Percentiles rank a stretch among this genome's conserved stretches.
Conservation (phyloP, 2,797 vertebrate genomes). For the Notoglanidium macrostoma region DNA sequence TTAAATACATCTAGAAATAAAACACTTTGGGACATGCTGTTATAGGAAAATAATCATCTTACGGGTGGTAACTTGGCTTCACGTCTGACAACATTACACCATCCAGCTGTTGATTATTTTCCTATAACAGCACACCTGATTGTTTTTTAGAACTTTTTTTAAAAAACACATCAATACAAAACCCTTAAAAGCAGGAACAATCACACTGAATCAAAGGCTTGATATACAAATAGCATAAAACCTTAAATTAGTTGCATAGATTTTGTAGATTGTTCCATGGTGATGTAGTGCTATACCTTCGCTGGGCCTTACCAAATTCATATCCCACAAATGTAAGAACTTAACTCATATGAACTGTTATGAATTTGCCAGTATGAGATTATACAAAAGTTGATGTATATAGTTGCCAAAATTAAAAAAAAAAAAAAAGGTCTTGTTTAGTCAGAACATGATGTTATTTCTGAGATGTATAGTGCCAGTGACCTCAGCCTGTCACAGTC, state of each 20-base stretch:
- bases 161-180: not conserved
- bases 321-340: not conserved
- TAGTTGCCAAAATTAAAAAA: not conserved
- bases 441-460: slow-evolving; percentile 36
- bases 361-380: not conserved
- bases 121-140: not conserved
- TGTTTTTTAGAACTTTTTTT: not conserved
- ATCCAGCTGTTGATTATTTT: not conserved
- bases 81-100: not conserved
- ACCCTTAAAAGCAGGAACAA: not conserved
- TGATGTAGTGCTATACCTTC: not conserved
- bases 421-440: slow-evolving; percentile 18
- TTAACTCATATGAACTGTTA: not conserved
- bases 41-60: not conserved
- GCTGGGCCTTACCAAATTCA: not conserved
- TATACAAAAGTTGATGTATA: not conserved
- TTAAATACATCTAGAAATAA: not conserved
- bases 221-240: not conserved
- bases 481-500: slow-evolving; percentile 63
- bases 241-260: not conserved
- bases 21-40: not conserved
- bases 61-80: not conserved
- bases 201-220: not conserved
- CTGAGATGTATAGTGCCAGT: slow-evolving; percentile 41
- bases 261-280: not conserved